Evolutionary conservation across 2,113 vertebrate genomes (phyloP), one percentile per base, ranked within the genome.

Genomic region (Xiphophorus hellerii): DNA sequence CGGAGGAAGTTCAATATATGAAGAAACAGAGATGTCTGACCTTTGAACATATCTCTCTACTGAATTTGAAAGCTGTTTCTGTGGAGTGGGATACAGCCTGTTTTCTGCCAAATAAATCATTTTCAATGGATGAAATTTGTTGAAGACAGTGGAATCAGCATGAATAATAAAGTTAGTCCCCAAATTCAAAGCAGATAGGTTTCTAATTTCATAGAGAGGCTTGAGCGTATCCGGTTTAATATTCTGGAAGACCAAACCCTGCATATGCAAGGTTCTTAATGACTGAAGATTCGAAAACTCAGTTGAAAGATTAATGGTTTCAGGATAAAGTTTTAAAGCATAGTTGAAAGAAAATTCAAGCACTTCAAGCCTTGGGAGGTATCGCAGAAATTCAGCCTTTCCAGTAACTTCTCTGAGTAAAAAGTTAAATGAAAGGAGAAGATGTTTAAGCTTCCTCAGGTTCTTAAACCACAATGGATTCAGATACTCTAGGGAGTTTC

Each of bases 281-380:
- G 88, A 91, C 8, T 0, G 3, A 1, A 96, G 89, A 0, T 86
- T 69, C 3, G 93, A 90, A 78, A 96, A 97, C 5, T 90, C 25
- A 1, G 64, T 0, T 9, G 93, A 95, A n/a, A 92, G 90, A 0
- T 15, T 92, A 44, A 95, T 0, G 2, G 84, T 89, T 1, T 6
- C 0, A 9, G 86, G 84, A 73, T 95, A 96, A 2, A 0, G 0
- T 61, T 76, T 73, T 0, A 85, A 1, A 10, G 17, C 11, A 9
- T 86, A 97, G 84, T 96, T 96, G 80, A 92, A 97, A 0, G 95
- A 95, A 17, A 95, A 83, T 71, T 96, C 91, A 0, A 97, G 66
- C 62, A 75, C 83, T 80, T 93, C 58, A 62, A 97, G 80, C 3
- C 27, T 78, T 5, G 73, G 74, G 0, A 95, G 87, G 80, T 83